Base-by-base conservation (phyloP, 92 coral and sea anemone species). In the Parazoanthus darwini region DNA sequence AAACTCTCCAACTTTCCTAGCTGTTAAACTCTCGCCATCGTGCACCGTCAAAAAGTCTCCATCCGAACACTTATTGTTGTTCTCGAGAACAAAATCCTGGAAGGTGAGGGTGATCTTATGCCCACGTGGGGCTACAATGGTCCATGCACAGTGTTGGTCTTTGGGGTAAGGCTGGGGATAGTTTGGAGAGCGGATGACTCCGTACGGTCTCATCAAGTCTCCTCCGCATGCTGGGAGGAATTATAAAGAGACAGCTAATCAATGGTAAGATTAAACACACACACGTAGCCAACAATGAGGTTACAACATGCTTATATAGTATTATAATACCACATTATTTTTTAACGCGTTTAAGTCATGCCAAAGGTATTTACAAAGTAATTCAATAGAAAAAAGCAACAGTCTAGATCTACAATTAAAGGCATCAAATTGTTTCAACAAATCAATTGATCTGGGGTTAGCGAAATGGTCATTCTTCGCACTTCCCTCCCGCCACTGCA, bases 51-150 rank as follows among this genome's bases (percentile, higher is more conserved):
- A 81, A 79, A 74, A 89, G 85, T 94, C 96, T 36, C 87, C 87
- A 16, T 91, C 83, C 1, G 89, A 85, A 50, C 96, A 94, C 18
- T 65, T 56, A 38, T n/a, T 56, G 51, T 89, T 87, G 35, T 82
- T 38, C 82, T 94, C 93, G 15, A 94, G 91, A 2, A 74, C 74
- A 77, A 94, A 94, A n/a, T 92, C 93, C 23, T 79, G 26, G 44
- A 94, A 88, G 29, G 36, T 76, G 80, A 94, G 91, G 35, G 90
- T 89, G 82, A 94, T 94, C 79, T 89, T 92, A 90, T 92, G 91
- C 65, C 92, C 93, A 1, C 91, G 72, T 50, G 94, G 90, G 20
- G 94, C 96, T 46, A 74, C 83, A 80, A 94, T 92, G 11, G 89
- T 94, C 96, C 96, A 94, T 13, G 92, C 85, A 22, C 96, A 94